Conservation (phyloP, 2,888 invertebrate genomes). For the Zaprionus lineosus region DNA sequence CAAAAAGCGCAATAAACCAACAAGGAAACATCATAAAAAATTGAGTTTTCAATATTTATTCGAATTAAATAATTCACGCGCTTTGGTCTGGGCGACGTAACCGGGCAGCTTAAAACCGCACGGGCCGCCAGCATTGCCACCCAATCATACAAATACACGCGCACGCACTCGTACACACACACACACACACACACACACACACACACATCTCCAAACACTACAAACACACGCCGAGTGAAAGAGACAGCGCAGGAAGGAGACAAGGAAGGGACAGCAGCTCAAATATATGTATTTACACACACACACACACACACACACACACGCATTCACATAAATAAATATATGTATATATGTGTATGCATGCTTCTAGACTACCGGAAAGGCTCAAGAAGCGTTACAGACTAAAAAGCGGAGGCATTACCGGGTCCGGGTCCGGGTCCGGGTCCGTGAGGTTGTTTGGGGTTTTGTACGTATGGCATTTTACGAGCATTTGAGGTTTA, state of each 20-base stretch:
- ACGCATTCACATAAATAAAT: background rate
- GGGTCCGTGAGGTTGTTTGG: slow-evolving; percentile 22
- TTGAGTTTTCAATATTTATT: slow-evolving; percentile 75
- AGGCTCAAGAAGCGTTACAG: slow-evolving; percentile 48
- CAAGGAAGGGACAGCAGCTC: background rate
- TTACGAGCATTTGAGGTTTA: slow-evolving; percentile 75
- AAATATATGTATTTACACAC: background rate
- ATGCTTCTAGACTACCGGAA: slow-evolving; percentile 57
- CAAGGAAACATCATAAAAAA: slow-evolving; percentile 73
- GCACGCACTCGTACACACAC: too few relatives aligned
- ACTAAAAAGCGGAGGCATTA: slow-evolving; percentile 17
- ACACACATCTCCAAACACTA: too few relatives aligned
- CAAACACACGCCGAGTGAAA: too few relatives aligned
- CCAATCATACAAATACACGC: slow-evolving; percentile 1
- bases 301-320: background rate
- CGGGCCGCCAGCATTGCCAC: slow-evolving; percentile 12
- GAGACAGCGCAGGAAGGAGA: too few relatives aligned
- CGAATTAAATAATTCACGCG: slow-evolving; percentile 74
- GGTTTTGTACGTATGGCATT: slow-evolving; percentile 48
- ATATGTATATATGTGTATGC: background rate
- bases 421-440: too few relatives aligned
- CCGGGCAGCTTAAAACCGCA: slow-evolving; percentile 47
- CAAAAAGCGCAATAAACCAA: slow-evolving; percentile 74
- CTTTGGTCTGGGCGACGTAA: slow-evolving; percentile 26
- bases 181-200: slow-evolving; percentile 3